These are phyloP conservation scores for Noctua janthina DNA, from an alignment of 2,888 invertebrate genomes.

Conservation along the genomic window DNA sequence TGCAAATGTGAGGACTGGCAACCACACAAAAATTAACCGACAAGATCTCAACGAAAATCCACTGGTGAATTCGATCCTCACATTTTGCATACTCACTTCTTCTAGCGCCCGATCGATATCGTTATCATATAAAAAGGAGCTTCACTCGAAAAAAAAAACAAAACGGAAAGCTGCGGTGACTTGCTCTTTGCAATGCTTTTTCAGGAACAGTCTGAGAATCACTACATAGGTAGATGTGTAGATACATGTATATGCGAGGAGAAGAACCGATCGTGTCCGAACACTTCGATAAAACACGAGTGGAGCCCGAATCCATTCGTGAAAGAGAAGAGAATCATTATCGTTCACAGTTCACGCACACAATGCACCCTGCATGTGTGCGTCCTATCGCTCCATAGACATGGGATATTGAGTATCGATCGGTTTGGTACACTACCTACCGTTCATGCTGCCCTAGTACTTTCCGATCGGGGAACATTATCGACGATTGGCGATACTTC, in stretches of 20 bases:
- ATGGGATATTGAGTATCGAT: constrained; percentile 60
- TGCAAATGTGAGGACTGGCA: not conserved
- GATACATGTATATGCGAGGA: not conserved
- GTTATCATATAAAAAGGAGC: not conserved
- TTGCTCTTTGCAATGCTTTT: not conserved
- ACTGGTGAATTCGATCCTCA: not conserved
- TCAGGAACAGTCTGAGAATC: constrained; percentile 4
- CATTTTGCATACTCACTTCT: not conserved
- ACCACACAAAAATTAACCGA: not conserved
- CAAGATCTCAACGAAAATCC: not conserved
- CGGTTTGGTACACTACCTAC: constrained; percentile 59
- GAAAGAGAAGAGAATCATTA: constrained; percentile 42
- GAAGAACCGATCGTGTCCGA: constrained; percentile 22
- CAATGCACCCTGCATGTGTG: constrained; percentile 49
- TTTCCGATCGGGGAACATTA: constrained; percentile 52
- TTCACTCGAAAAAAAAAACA: not conserved
- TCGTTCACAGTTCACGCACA: constrained; percentile 51
- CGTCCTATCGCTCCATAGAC: constrained; percentile 39
- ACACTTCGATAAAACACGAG: constrained; percentile 25
- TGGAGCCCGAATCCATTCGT: constrained; percentile 29
- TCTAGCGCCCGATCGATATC: not conserved
- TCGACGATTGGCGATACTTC: constrained; percentile 53
- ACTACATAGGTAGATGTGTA: not conserved
- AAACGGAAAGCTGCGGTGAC: too few relatives aligned
- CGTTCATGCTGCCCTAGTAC: constrained; percentile 56